Base-by-base conservation (phyloP, 2,113 vertebrate species). In the Callaeas wilsoni region DNA sequence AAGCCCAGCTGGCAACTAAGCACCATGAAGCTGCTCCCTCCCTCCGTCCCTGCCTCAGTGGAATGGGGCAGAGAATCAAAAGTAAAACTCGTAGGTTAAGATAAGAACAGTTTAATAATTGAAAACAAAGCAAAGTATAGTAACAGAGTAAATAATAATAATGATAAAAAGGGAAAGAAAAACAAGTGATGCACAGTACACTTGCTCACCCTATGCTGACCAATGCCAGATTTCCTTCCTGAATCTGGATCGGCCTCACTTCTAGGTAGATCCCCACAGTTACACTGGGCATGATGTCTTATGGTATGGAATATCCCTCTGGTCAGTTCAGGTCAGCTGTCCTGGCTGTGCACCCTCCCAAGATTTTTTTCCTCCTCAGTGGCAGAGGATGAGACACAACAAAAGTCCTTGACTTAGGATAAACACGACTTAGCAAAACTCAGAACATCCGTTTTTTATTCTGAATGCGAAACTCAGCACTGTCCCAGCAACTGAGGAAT, bases 1-100 rank as follows among this genome's bases (percentile, higher is more conserved):
- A 68, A 82, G 29, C 25, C 47, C 47, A 62, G 30, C 30, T 35
- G 21, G 87, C n/a, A 68, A 35, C 20, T 17, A 47, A 68, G 25
- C 21, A 32, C 39, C 13, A 33, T 4, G 26, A 25, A 68, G 47
- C 14, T 46, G 41, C 33, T 60, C 22, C 16, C 16, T 89, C 23
- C 37, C 0, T n/a, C n/a, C n/a, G n/a, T 0, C 21, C 41, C 25
- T 44, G 16, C 25, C 39, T 9, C 9, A 57, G 30, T 22, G 39
- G 46, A 68, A 75, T 1, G 17, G 21, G 20, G n/a, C 63, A 39
- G n/a, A 75, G n/a, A 62, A 76, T 16, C 12, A 7, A 35, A 82
- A 53, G 23, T 26, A n/a, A 57, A 74, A 47, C 39, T n/a, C 6
- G 0, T 19, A 13, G 20, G 10, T 47, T 67, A n/a, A 53, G 21